phyloP scores from a whole-genome alignment of 2,888 invertebrate species.

The Nysson spinosus region DNA sequence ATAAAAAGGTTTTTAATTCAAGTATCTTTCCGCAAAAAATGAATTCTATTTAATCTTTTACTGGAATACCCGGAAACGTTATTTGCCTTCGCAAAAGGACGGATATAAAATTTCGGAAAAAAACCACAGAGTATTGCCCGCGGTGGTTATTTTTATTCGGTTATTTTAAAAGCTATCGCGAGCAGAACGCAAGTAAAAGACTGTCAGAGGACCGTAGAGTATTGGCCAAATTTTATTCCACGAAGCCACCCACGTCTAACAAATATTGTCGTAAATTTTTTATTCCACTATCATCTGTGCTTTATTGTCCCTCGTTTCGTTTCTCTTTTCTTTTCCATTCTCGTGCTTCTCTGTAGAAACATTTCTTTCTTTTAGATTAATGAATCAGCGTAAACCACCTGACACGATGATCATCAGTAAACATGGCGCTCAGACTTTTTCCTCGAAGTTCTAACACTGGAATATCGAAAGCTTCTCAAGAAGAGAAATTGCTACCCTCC shows the following conservation, averaged over 20 bases:
- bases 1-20: no score
- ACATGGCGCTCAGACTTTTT: constrained; percentile 53
- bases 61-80: no score
- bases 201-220: no score
- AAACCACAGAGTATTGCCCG: no score
- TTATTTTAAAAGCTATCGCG: no score
- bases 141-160: no score
- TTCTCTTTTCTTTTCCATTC: constrained; percentile 11
- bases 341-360: constrained; percentile 34
- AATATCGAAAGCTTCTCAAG: constrained; percentile 46
- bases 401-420: constrained; percentile 58
- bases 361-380: constrained; percentile 51
- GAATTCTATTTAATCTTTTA: no score
- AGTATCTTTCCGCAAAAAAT: no score
- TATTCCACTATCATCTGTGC: constrained; percentile 37
- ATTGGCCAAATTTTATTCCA: constrained; percentile 54
- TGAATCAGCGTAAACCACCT: constrained; percentile 52
- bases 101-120: no score
- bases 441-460: constrained; percentile 26
- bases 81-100: no score
- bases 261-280: constrained; percentile 58
- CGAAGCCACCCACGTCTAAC: constrained; percentile 20
- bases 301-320: constrained; percentile 31
- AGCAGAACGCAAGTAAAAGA: no score
- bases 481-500: background rate